Evolutionary conservation across 2,888 invertebrate species (phyloP), one percentile per base, ranked within the genome.

Genomic region (Vanessa cardui): DNA sequence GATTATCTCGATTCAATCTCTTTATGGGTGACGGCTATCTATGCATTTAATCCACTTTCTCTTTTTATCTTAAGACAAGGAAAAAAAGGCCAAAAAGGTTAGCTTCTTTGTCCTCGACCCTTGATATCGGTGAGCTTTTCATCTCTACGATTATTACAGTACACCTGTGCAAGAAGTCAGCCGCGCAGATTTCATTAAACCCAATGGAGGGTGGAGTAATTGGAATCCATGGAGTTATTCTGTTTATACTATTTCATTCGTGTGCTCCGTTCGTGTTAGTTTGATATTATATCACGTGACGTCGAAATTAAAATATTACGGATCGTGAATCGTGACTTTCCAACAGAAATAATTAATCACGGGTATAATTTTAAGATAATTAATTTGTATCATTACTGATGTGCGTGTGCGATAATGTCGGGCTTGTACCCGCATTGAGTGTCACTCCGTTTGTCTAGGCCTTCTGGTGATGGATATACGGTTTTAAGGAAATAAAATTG

Each of bases 41-140:
- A 81, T 84, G 85, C 87, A 86, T 89, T 89, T 89, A 90, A 89
- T 90, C 90, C 89, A 87, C 86, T 89, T 85, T 88, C 83, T 88
- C 86, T 86, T 87, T 89, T 89, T 87, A 87, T 85, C 85, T 86
- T 80, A 82, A 84, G 84, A 83, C 83, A 86, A 82, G 80, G 81
- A 83, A 84, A 84, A 52, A 56, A 83, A 84, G 80, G 82, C 80
- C 79, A 78, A 81, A 83, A 82, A 81, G 79, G 83, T 83, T 81
- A 79, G 76, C 76, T 82, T 83, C 85, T 85, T 88, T 87, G 86
- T 87, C 81, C 83, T 76, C 80, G 82, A 80, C 80, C 83, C 80
- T 73, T 81, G 87, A 86, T 87, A 86, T 82, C 81, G 75, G 78
- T 80, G 84, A 85, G 85, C 85, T 87, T 56, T 83, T 81, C 80